These are phyloP conservation scores for Hoplodrina blanda DNA, from an alignment of 2,888 invertebrate species.

Conservation along the genomic window DNA sequence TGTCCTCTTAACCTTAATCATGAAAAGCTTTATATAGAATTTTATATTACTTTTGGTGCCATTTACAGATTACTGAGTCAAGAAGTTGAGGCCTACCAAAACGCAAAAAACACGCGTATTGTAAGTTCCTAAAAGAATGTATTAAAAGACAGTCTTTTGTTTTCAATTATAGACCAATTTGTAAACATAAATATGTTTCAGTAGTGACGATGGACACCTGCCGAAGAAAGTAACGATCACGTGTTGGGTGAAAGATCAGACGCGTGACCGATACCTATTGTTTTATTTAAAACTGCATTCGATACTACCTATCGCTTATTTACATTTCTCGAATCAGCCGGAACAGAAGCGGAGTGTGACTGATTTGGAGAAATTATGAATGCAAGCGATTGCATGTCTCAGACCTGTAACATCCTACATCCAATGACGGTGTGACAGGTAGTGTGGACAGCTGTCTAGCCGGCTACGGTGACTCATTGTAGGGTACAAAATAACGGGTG, in stretches of 20 bases:
- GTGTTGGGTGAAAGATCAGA: constrained; percentile 22
- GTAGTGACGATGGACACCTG: not conserved
- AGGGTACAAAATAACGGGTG: not conserved
- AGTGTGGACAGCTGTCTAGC: constrained; percentile 39
- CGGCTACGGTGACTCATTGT: constrained; percentile 15
- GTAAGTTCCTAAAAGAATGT: not conserved
- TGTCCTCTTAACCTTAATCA: constrained; percentile 55
- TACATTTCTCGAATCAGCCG: constrained; percentile 14
- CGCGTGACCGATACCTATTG: not conserved
- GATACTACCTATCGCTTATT: not conserved
- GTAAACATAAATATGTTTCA: not conserved
- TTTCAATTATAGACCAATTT: not conserved
- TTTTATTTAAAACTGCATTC: constrained; percentile 28
- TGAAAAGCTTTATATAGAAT: constrained; percentile 36
- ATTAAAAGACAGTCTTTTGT: no score
- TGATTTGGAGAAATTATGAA: constrained; percentile 41
- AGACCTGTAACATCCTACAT: constrained; percentile 30
- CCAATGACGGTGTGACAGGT: constrained; percentile 8
- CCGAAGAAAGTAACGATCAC: constrained; percentile 8
- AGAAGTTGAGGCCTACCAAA: not conserved
- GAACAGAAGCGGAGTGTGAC: constrained; percentile 13
- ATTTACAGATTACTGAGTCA: constrained; percentile 21
- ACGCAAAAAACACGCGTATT: not conserved
- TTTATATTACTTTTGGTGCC: constrained; percentile 21
- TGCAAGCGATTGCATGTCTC: constrained; percentile 9